Evolutionary conservation across 2,797 vertebrate species (phyloP).

Genomic region (Holocentrus rufus): DNA sequence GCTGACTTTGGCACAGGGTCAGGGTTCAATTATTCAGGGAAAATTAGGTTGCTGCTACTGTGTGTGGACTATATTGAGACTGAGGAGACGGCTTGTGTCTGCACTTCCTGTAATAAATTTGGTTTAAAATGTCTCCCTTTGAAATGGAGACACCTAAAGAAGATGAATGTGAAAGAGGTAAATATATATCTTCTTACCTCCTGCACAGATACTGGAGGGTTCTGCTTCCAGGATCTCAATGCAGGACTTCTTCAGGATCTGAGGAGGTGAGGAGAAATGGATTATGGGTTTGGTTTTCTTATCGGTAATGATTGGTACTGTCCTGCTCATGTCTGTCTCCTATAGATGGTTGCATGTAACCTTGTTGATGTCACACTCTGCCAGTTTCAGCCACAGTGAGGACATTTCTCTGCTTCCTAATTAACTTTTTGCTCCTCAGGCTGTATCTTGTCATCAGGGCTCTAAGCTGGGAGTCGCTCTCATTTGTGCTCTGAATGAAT

Average conservation of each 20-base stretch:
- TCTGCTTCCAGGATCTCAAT: conserved; percentile 98
- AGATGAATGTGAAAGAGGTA: not conserved
- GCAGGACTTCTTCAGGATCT: conserved; percentile 98
- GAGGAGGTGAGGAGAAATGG: conserved; percentile 52
- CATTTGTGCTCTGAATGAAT: conserved; percentile 19
- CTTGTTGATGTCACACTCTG: not conserved
- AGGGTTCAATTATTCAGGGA: not conserved
- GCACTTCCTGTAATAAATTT: not conserved
- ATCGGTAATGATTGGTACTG: conserved; percentile 5
- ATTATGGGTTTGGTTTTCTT: not conserved
- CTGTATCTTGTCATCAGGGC: not conserved
- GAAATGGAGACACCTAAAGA: not conserved
- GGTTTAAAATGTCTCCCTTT: not conserved
- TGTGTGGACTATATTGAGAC: conserved; percentile 7
- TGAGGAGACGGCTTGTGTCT: not conserved
- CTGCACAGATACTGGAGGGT: conserved; percentile 97
- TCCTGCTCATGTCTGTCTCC: not conserved
- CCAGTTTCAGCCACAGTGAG: not conserved
- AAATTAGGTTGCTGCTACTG: conserved; percentile 8
- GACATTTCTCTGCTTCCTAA: not conserved
- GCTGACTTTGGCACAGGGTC: not conserved
- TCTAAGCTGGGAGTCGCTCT: conserved; percentile 6
- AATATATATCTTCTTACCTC: conserved; percentile 82
- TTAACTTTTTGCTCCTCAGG: not conserved
- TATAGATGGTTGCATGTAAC: not conserved